These are phyloP conservation scores for Balaenoptera acutorostrata DNA, from an alignment of 2,113 vertebrate species.

Conservation along the genomic window DNA sequence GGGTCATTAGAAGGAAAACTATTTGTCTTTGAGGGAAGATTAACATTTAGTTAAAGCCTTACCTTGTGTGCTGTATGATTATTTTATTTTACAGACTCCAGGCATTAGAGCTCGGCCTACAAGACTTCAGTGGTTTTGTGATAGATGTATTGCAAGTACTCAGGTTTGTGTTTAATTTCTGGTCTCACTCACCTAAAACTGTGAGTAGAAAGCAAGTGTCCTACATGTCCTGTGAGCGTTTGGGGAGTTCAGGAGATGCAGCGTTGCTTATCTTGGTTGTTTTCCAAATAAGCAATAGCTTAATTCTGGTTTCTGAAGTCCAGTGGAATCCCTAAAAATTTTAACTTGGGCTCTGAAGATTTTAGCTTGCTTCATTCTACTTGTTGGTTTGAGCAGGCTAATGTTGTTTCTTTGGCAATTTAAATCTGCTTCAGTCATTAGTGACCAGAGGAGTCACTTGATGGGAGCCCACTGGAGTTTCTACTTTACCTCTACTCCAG, in stretches of 20 bases:
- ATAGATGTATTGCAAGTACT: slow-evolving; percentile 85
- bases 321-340: background rate
- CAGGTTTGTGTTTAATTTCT: slow-evolving; percentile 81
- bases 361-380: background rate
- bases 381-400: background rate
- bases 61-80: background rate
- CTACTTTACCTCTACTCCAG: background rate
- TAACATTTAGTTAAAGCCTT: background rate
- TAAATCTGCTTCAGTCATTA: background rate
- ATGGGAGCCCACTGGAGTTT: background rate
- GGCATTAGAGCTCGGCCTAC: slow-evolving; percentile 89
- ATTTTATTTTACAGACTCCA: slow-evolving; percentile 86
- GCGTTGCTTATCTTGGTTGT: background rate
- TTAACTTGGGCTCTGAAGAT: background rate
- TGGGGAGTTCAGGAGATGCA: background rate
- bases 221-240: background rate
- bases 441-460: background rate
- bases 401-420: background rate
- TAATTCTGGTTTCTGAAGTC: background rate
- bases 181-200: background rate
- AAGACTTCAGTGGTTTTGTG: slow-evolving; percentile 90
- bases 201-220: background rate
- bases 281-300: background rate
- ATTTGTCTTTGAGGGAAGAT: background rate
- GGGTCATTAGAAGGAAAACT: background rate